Percentiles rank a stretch among this genome's conserved stretches.
Evolutionary conservation across 2,113 vertebrate species (phyloP).

Genomic region (Chlorodrepanis virens): DNA sequence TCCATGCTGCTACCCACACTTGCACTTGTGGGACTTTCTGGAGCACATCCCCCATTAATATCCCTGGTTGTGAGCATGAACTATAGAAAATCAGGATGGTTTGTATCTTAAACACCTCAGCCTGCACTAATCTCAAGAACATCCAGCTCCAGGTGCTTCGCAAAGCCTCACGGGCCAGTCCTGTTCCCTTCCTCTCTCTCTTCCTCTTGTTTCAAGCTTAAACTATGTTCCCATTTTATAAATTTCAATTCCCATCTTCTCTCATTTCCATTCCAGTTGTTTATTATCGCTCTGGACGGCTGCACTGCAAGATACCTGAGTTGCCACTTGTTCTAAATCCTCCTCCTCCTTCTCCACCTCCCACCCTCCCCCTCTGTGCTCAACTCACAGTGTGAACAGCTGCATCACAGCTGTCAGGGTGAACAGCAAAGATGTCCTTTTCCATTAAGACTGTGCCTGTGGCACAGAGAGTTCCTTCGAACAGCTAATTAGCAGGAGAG

Average conservation of each 20-base stretch:
- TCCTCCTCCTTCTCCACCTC: background rate
- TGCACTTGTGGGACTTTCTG: slow-evolving; percentile 1
- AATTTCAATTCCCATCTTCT: slow-evolving; percentile 34
- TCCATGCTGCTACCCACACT: slow-evolving; percentile 44
- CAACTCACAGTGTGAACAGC: slow-evolving; percentile 24
- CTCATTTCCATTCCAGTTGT: slow-evolving; percentile 14
- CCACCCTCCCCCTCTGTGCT: background rate
- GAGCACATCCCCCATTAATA: background rate
- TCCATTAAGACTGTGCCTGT: slow-evolving; percentile 75
- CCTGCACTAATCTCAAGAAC: background rate
- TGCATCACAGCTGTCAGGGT: slow-evolving; percentile 70
- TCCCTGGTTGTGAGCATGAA: background rate
- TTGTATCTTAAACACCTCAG: background rate
- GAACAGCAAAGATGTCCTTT: slow-evolving; percentile 75
- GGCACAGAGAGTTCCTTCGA: slow-evolving; percentile 79
- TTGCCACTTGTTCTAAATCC: slow-evolving; percentile 65
- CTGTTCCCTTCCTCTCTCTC: slow-evolving; percentile 17
- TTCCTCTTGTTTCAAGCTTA: background rate
- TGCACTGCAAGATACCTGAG: slow-evolving; percentile 48
- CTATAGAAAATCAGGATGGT: background rate
- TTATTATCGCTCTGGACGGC: slow-evolving; percentile 43
- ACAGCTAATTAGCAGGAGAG: slow-evolving; percentile 86
- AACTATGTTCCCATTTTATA: background rate
- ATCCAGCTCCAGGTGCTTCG: background rate
- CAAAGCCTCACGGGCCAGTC: background rate